Evolutionary conservation across 2,888 invertebrate species (phyloP).

Genomic region (Phyto melanocephala): DNA sequence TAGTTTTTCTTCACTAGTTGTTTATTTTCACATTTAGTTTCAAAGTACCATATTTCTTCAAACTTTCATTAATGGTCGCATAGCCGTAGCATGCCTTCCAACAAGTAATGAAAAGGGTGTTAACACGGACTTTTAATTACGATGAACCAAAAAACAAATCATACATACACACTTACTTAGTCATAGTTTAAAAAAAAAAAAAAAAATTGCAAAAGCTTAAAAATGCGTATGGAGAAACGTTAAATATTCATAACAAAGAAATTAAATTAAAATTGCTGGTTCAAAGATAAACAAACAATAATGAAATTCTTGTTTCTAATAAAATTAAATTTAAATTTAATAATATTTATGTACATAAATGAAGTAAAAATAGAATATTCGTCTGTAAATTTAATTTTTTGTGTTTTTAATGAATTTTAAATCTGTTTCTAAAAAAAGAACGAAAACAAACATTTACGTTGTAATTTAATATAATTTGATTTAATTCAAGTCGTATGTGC

Average conservation of each 20-base stretch:
- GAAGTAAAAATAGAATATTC: no score
- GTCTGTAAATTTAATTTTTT: no score
- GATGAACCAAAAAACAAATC: not conserved
- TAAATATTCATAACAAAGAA: slow-evolving; percentile 1
- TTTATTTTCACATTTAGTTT: slow-evolving; percentile 37
- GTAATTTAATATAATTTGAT: not conserved
- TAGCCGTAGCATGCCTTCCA: not conserved
- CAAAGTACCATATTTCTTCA: slow-evolving; percentile 10
- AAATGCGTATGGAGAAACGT: not conserved
- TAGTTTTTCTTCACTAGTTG: slow-evolving; percentile 40
- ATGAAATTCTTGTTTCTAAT: not conserved
- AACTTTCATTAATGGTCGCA: slow-evolving; percentile 2
- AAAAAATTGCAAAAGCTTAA: not conserved
- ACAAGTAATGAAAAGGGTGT: slow-evolving; percentile 35
- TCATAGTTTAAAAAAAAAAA: no score
- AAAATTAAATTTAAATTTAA: not conserved
- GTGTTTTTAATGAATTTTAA: not conserved
- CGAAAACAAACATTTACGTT: not conserved
- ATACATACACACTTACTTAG: not conserved
- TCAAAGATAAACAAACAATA: not conserved
- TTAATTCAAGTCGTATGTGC: not conserved
- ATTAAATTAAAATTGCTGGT: not conserved
- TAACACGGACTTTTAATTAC: slow-evolving; percentile 44
- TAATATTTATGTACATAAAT: no score
- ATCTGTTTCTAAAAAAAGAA: not conserved